Conservation (phyloP, 2,113 vertebrate species). For the Lathamus discolor region DNA sequence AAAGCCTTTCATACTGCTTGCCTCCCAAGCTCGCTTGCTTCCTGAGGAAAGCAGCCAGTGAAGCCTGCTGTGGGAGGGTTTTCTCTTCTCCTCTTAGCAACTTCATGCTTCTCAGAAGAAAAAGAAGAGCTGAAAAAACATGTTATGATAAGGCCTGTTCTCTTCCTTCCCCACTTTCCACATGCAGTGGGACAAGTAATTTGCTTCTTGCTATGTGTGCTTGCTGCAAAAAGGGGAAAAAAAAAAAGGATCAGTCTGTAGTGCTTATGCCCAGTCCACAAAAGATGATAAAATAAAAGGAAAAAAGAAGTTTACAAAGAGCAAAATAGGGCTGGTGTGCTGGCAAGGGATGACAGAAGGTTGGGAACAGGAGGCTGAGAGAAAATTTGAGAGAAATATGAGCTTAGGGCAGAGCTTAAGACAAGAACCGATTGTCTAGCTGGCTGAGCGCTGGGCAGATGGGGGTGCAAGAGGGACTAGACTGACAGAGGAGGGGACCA, state of each 20-base stretch:
- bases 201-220: not conserved
- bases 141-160: not conserved
- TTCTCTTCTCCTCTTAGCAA: not conserved
- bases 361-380: not conserved
- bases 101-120: not conserved
- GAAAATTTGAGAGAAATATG: not conserved
- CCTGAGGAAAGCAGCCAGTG: not conserved
- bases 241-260: not conserved
- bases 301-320: not conserved
- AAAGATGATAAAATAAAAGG: not conserved
- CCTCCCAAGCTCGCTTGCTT: not conserved
- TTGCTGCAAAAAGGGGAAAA: not conserved
- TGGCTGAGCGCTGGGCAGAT: fast-evolving
- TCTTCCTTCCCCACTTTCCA: not conserved
- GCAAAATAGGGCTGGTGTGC: not conserved
- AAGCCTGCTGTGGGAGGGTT: not conserved
- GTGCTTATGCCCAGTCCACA: not conserved
- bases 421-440: fast-evolving
- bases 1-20: not conserved
- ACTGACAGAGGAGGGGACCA: not conserved
- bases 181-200: not conserved
- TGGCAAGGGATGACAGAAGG: not conserved
- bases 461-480: not conserved
- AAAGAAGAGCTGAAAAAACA: not conserved
- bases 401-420: not conserved